Base-by-base conservation (phyloP, 2,797 vertebrate species). In the Rhinichthys osculus region DNA sequence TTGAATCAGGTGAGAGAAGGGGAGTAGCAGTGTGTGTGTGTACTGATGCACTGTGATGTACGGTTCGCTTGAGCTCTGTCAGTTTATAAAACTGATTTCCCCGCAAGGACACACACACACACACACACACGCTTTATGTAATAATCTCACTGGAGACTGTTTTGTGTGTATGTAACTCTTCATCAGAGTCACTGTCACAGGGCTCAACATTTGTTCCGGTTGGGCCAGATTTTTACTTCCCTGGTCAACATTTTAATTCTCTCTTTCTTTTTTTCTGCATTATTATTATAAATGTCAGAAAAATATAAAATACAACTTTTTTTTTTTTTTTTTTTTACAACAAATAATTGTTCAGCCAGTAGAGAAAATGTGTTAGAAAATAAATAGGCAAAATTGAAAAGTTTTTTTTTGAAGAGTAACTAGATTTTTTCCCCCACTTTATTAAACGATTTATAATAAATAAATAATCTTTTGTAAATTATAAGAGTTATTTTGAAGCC, bases 71-170 rank as follows among this genome's bases (percentile, higher is more conserved):
- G 44, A 80, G 14, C 13, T 33, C 67, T 83, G 70, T 81, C 59
- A 19, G 23, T 30, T 30, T 42, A 33, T 47, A 47, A 78, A 88
- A 74, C 79, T 86, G 85, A 77, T 88, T 81, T 16, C 35, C 50
- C 69, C 30, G 40, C 82, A 86, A 78, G 57, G 47, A 52, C 14
- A 70, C 50, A 82, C 38, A 23, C 5, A 7, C 67, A 40, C 9
- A 23, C 67, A 40, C 69, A 42, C 38, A 42, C 21, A 13, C 16
- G 0, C 52, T 72, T 82, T 82, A 59, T 72, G 35, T 42, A 72
- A 27, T 27, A 33, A 21, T 44, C 50, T 72, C 52, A 33, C 0
- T 4, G n/a, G 80, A 69, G 13, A 70, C 16, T 19, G 5, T 59
- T 82, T 54, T 33, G 16, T 72, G 16, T 72, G 50, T 82, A 27